Evolutionary conservation across 2,888 invertebrate species (phyloP), one percentile per base, ranked within the genome.

Genomic region (Sacculina carcini): DNA sequence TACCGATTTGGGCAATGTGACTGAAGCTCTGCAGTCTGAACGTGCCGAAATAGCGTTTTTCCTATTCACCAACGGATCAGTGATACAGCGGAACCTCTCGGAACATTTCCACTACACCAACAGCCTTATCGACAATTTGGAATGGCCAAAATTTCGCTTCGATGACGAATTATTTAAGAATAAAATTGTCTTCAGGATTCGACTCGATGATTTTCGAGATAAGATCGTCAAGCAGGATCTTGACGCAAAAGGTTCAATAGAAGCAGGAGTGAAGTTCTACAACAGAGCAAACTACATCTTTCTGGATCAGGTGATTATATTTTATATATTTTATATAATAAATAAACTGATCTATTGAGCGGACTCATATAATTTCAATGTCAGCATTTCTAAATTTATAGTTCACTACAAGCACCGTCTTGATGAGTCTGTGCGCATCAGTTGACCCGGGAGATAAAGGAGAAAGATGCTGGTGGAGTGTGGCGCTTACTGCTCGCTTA

Each of bases 21-120:
- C 44, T 1, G 44, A 44, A 28, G 44, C 44, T 2, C 44, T 72
- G 7, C 71, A 71, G 57, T 64, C 65, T 12, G 73, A 73, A 57
- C 60, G 72, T 5, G 60, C 64, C 10, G 60, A 63, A 46, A 57
- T 62, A 28, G 64, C 63, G 9, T 58, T 60, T 38, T 60, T 55
- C 50, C 58, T 63, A 49, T 60, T 61, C 52, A 59, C 60, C 19
- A 52, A 55, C 23, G 58, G 56, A 16, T 36, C 34, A 4, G 34
- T 36, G 36, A 48, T 36, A 24, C 48, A 24, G 56, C 58, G 59
- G 12, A 55, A 55, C 14, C 58, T 69, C 24, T 58, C 61, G 36
- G 55, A 57, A 34, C 59, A 62, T 19, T 69, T 69, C 56, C 55
- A 60, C 19, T 54, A 57, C 34, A 67, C 69, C 4, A 67, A 67